Evolutionary conservation across 2,888 invertebrate species (phyloP).

Genomic region (Orthosia cruda): DNA sequence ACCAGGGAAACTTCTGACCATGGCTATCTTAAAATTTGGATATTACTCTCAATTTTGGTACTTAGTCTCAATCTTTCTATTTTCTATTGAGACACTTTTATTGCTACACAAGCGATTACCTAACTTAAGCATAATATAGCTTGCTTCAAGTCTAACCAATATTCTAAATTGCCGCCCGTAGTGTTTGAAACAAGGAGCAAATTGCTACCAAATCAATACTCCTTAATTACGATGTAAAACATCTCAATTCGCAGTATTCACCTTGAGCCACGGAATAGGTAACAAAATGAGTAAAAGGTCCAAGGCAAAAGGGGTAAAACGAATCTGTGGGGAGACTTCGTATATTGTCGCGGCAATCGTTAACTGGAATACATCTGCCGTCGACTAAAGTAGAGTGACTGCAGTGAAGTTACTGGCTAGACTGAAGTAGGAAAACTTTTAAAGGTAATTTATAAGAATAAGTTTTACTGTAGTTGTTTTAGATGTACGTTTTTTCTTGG

Average conservation of each 20-base stretch:
- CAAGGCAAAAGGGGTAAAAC: neutral
- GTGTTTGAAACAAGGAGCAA: conserved; percentile 15
- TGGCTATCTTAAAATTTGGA: neutral
- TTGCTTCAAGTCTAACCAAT: neutral
- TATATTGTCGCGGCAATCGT: neutral
- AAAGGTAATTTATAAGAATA: conserved; percentile 16
- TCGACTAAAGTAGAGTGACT: neutral
- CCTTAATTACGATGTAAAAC: conserved; percentile 51
- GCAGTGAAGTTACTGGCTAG: neutral
- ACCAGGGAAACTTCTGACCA: neutral
- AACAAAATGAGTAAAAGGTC: conserved; percentile 22
- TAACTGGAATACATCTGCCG: neutral
- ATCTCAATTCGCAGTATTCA: conserved; percentile 13
- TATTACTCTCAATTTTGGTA: neutral
- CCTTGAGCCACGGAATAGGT: conserved; percentile 27
- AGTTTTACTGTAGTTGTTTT: neutral
- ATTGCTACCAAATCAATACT: conserved; percentile 50
- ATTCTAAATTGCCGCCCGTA: neutral
- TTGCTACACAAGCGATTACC: neutral
- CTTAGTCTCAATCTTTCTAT: neutral
- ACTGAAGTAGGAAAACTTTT: conserved; percentile 10
- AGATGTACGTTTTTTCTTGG: neutral
- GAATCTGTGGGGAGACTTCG: neutral
- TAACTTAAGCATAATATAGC: no score
- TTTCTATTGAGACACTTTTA: neutral